Base-by-base conservation (phyloP, 2,113 vertebrate genomes). In the Scolopax mira region DNA sequence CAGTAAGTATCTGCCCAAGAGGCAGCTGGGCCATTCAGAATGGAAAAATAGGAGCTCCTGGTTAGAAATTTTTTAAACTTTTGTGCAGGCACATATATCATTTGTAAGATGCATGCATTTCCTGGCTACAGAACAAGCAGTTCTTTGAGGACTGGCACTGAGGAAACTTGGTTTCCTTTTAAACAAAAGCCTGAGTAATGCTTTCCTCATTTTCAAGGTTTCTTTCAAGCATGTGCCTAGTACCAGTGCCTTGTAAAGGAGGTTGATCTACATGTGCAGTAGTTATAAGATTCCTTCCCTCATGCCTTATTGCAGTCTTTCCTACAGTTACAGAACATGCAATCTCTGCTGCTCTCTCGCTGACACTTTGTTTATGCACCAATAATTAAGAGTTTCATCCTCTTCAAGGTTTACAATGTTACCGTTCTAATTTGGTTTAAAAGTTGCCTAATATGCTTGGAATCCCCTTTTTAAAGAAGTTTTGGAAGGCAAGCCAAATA, bases 181-280 rank as follows among this genome's bases (percentile, higher is more conserved):
- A 85, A 95, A 90, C 61, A 95, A 85, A 92, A 79, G 57, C 48
- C 75, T 72, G 55, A 90, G 22, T 67, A 90, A 77, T 72, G 67
- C 58, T 89, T 95, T 58, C 35, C 44, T 11, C 5, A n/a, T 54
- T 79, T 62, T 75, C 57, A 79, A n/a, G 28, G 13, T 79, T 90
- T 83, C 37, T 79, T 30, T 90, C 71, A 75, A 79, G 13, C 44
- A 21, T 67, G 22, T 37, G 35, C n/a, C 58, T 61, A 17, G 58
- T 61, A 61, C 71, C 72, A 64, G 79, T 69, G 79, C 17, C 31
- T 79, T n/a, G 35, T 69, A 64, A 31, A 90, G 19, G 31, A 30
- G 37, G n/a, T 52, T 39, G 61, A 74, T 42, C 37, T 88, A 24
- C 0, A 0, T 79, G 54, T 31, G 11, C 48, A 58, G 35, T 8